Evolutionary conservation across 2,797 vertebrate genomes (phyloP), one percentile per base, ranked within the genome.

Genomic region (Sebastes hubbsi): DNA sequence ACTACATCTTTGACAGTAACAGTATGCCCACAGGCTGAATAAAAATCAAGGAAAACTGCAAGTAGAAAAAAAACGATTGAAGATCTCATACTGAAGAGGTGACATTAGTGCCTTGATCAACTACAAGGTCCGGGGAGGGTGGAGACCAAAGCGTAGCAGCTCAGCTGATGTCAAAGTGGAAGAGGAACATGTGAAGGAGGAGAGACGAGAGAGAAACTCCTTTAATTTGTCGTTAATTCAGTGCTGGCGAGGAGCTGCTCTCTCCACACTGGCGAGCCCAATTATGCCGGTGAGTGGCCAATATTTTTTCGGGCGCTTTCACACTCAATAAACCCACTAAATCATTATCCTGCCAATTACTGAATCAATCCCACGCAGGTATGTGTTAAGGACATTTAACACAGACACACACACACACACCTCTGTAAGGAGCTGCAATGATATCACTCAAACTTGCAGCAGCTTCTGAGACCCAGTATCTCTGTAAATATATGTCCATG

Each of bases 331-430:
- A 46, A 46, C 42, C 42, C 42, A 65, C 80, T 60, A 72, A 77
- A 86, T 83, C 76, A 73, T 46, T 46, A 75, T 62, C 80, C 71
- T 78, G 69, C 82, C 85, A 89, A 82, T 87, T 78, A 86, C 60
- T 66, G 70, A 75, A 72, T 75, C 74, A 16, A 77, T 83, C 80
- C 82, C 70, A 88, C 69, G 52, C 81, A 84, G 72, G 68, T 77
- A 46, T 62, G 58, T 24, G 38, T 3, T 18, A 32, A 32, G 20
- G 70, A 29, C 59, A 75, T 55, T 56, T 20, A 58, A 34, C 11
- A 22, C n/a, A 61, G 52, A 56, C 52, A 71, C 36, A 71, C 30
- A 32, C 36, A 14, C 30, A 32, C 36, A 14, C 38, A 49, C 12
- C 3, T 22, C 18, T 46, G 30, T 8, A 42, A 65, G 55, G 24